Evolutionary conservation across 2,113 vertebrate species (phyloP), one percentile per base, ranked within the genome.

Genomic region (Ivindomyrus marchei): DNA sequence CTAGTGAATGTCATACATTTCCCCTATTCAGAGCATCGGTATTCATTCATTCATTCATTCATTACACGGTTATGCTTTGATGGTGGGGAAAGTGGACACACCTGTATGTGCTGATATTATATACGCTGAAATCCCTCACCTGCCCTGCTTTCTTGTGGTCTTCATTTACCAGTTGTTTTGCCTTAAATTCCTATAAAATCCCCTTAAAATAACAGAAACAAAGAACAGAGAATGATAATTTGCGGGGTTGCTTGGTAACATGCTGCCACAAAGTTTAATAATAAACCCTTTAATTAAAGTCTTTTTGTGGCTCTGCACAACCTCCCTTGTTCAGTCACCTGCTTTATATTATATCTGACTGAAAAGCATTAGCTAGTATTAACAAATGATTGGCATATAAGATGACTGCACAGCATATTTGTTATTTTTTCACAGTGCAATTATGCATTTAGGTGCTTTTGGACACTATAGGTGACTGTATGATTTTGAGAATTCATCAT

Each of bases 1-100:
- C 95, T 93, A 95, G 95, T 95, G 95, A 96, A 96, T 95, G 94
- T 93, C 93, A 94, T 93, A 94, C 94, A 94, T 93, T 94, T 93
- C 93, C 91, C 93, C 92, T 93, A 84, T 86, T 85, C 77, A 83
- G 56, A 80, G 47, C 86, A 66, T 53, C n/a, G 49, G 46, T 24
- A 83, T 74, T 24, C 49, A 74, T 53, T 42, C 74, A 74, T 53
- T 42, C 36, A 39, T 45, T 56, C 53, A 21, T 56, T 36, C 31
- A 53, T 36, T 31, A 31, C 47, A 52, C 85, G 47, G 70, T 19
- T 39, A 42, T 52, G 53, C 89, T 62, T 80, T 66, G 52, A 62
- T 24, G 53, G 13, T 24, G 19, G 86, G 52, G 31, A 88, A 49
- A 87, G 46, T 52, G 85, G 85, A 46, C 85, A 50, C 85, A 87